Evolutionary conservation across 2,797 vertebrate species (phyloP).

Genomic region (Melopsittacus undulatus): DNA sequence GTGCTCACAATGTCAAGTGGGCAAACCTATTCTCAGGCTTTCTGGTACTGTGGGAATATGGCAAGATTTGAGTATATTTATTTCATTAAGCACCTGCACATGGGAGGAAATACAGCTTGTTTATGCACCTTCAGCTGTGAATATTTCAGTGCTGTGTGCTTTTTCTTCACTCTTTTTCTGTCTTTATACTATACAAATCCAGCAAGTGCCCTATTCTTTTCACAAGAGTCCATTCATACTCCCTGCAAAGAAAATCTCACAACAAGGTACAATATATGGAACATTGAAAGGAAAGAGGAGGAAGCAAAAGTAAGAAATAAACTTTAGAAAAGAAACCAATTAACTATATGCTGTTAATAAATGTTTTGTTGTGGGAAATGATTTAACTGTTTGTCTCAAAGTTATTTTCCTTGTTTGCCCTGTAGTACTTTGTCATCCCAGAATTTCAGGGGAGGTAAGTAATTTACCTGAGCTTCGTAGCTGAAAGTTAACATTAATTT

Average conservation of each 20-base stretch:
- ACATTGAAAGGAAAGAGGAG: neutral
- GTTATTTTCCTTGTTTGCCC: neutral
- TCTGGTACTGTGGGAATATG: neutral
- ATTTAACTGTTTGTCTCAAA: neutral
- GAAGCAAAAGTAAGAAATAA: neutral
- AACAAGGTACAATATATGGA: neutral
- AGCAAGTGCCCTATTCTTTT: neutral
- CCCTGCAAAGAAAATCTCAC: neutral
- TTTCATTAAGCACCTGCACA: slow-evolving; percentile 1
- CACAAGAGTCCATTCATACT: neutral
- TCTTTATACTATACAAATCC: neutral
- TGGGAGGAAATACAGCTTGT: neutral
- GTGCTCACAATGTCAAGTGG: neutral
- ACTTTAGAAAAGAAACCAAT: neutral
- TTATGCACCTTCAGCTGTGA: neutral
- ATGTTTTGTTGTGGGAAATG: neutral
- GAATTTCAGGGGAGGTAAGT: neutral
- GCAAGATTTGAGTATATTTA: neutral
- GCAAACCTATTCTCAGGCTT: neutral
- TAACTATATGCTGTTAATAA: neutral
- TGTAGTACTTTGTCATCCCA: neutral
- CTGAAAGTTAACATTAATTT: neutral
- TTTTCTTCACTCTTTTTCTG: neutral
- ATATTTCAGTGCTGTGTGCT: neutral
- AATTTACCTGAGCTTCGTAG: neutral